A percentile compares a stretch with the other conserved stretches of the same genome.
These are phyloP conservation scores for Sanderia malayensis DNA, from an alignment of 30 jellyfish, hydroid and myxozoan species.

Conservation along the genomic window DNA sequence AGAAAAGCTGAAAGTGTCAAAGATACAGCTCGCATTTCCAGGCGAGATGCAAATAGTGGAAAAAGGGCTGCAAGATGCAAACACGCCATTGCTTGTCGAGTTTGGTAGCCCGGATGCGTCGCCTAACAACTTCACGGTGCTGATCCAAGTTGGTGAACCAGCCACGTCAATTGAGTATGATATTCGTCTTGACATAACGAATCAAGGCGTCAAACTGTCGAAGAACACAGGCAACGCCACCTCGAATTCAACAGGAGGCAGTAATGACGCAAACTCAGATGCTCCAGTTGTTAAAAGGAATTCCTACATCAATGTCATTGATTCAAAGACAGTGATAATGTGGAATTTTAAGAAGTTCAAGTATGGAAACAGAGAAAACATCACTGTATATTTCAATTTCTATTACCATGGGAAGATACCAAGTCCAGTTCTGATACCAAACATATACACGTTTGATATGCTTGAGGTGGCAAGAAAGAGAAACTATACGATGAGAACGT, in stretches of 20 bases:
- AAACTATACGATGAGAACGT: constrained; percentile 65
- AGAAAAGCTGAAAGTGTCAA: constrained; percentile 18
- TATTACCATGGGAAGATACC: constrained; percentile 62
- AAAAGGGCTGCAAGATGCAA: constrained; percentile 23
- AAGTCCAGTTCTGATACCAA: constrained; percentile 22
- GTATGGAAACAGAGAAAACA: constrained; percentile 39
- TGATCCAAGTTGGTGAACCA: constrained; percentile 70
- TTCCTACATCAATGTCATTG: constrained; percentile 61
- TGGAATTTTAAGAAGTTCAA: constrained; percentile 62
- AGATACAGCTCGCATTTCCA: constrained; percentile 24
- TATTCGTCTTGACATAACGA: constrained; percentile 33
- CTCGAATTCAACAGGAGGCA: constrained; percentile 17
- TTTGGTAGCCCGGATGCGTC: constrained; percentile 48
- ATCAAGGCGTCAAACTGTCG: constrained; percentile 11
- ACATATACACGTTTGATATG: constrained; percentile 66
- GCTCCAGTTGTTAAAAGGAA: constrained; percentile 32
- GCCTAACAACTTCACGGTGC: constrained; percentile 40
- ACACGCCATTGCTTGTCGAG: constrained; percentile 51
- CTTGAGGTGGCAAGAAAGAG: constrained; percentile 53
- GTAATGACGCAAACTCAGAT: constrained; percentile 3
- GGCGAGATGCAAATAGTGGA: constrained; percentile 43
- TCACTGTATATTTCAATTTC: constrained; percentile 41
- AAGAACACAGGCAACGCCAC: constrained; percentile 25
- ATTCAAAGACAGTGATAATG: constrained; percentile 55
- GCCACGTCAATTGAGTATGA: constrained; percentile 65